A percentile compares a stretch with the other conserved stretches of the same genome.
Evolutionary conservation across 2,888 invertebrate species (phyloP).

Genomic region (Dasysyrphus albostriatus): DNA sequence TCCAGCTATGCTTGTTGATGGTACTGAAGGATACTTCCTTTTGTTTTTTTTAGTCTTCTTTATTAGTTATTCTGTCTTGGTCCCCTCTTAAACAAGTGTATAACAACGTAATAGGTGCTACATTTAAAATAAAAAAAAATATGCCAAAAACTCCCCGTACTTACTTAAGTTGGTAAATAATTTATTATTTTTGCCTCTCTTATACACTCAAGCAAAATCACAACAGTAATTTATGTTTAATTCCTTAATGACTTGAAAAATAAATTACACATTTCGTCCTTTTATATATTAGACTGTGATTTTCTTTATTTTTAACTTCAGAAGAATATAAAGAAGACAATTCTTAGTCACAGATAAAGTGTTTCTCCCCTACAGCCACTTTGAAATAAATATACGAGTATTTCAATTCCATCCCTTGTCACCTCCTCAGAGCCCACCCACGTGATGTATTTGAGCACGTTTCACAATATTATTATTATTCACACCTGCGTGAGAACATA

Average conservation of each 20-base stretch:
- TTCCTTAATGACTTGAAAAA: background rate
- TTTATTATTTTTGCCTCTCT: background rate
- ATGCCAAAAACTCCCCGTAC: background rate
- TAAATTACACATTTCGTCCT: conserved; percentile 21
- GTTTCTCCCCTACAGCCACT: background rate
- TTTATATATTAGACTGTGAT: conserved; percentile 12
- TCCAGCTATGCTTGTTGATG: too few relatives aligned
- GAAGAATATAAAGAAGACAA: conserved; percentile 8
- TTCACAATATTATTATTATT: conserved; percentile 65
- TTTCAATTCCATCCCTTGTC: background rate
- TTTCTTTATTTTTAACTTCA: background rate
- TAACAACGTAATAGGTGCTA: background rate
- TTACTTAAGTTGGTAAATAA: background rate
- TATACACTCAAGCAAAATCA: background rate
- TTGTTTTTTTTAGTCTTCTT: background rate
- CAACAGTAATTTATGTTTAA: conserved; percentile 12
- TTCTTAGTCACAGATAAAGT: background rate
- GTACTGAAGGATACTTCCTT: too few relatives aligned
- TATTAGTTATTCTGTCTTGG: background rate
- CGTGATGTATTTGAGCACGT: conserved; percentile 46
- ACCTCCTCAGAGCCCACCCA: background rate
- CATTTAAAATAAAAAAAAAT: background rate
- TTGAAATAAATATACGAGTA: too few relatives aligned
- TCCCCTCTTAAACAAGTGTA: background rate
- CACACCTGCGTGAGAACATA: conserved; percentile 65